Evolutionary conservation across 2,113 vertebrate genomes (phyloP).

Genomic region (Peromyscus maniculatus): DNA sequence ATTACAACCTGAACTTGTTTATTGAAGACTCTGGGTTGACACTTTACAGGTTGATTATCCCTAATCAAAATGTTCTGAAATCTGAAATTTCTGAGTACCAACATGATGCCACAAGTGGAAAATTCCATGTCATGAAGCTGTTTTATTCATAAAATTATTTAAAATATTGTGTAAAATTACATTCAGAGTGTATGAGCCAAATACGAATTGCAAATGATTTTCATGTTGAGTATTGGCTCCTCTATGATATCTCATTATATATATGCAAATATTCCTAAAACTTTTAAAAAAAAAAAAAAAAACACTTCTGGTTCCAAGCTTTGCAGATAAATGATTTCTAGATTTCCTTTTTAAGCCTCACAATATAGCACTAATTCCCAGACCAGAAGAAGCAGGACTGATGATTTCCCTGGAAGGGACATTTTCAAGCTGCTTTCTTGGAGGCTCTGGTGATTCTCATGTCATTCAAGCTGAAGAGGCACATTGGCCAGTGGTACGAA

Average conservation of each 20-base stretch:
- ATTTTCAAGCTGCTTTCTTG: not conserved
- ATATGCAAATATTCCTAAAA: not conserved
- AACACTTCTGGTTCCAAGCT: not conserved
- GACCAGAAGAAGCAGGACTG: not conserved
- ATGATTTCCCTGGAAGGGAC: not conserved
- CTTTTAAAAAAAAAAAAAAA: not conserved
- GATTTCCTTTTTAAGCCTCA: not conserved
- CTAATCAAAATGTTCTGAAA: not conserved
- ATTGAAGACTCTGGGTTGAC: not conserved
- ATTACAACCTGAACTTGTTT: not conserved
- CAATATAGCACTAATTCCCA: not conserved
- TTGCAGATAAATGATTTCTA: not conserved
- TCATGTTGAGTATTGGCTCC: no score
- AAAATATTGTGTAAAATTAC: not conserved
- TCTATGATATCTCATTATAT: not conserved
- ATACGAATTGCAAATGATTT: not conserved
- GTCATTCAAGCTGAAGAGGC: not conserved
- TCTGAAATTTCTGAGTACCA: not conserved
- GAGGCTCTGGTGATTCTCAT: not conserved
- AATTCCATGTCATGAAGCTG: not conserved
- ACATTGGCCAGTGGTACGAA: rapidly evolving
- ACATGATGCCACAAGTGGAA: not conserved
- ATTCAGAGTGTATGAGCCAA: not conserved
- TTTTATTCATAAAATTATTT: not conserved
- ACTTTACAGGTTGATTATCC: not conserved